Percentiles rank a stretch among this genome's conserved stretches.
phyloP scores from a whole-genome alignment of 2,797 vertebrate species.

The Megaceryle alcyon region DNA sequence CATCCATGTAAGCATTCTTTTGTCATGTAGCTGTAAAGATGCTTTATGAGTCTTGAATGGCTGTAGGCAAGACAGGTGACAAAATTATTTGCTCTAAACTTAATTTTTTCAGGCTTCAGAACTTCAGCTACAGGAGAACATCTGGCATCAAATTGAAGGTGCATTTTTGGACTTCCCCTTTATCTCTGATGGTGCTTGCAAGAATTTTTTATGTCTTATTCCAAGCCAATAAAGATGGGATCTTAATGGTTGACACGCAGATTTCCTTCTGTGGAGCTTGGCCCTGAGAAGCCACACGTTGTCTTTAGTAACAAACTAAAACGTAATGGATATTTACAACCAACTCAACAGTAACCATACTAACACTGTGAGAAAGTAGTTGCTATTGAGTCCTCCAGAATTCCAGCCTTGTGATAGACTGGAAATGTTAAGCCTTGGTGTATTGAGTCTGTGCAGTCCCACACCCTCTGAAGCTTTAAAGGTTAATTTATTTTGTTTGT shows the following conservation, averaged over 20 bases:
- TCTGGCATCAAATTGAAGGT: background rate
- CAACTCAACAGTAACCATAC: background rate
- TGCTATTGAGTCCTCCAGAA: background rate
- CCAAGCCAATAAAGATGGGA: background rate
- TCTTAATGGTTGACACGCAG: background rate
- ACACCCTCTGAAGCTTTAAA: background rate
- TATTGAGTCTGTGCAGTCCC: background rate
- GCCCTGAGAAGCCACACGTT: background rate
- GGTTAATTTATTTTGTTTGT: background rate
- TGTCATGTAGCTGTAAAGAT: background rate
- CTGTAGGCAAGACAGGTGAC: background rate
- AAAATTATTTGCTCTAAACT: background rate
- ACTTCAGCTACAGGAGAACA: background rate
- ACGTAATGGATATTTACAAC: background rate
- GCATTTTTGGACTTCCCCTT: background rate
- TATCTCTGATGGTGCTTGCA: background rate
- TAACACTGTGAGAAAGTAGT: background rate
- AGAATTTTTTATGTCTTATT: background rate
- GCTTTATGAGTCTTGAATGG: background rate
- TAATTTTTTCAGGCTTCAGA: background rate
- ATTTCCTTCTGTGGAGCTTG: background rate
- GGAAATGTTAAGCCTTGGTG: background rate
- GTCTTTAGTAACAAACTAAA: background rate
- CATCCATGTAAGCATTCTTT: background rate
- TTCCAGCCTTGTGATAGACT: background rate